These are phyloP conservation scores for Stenurella melanura DNA, from an alignment of 2,888 invertebrate species.

Conservation along the genomic window DNA sequence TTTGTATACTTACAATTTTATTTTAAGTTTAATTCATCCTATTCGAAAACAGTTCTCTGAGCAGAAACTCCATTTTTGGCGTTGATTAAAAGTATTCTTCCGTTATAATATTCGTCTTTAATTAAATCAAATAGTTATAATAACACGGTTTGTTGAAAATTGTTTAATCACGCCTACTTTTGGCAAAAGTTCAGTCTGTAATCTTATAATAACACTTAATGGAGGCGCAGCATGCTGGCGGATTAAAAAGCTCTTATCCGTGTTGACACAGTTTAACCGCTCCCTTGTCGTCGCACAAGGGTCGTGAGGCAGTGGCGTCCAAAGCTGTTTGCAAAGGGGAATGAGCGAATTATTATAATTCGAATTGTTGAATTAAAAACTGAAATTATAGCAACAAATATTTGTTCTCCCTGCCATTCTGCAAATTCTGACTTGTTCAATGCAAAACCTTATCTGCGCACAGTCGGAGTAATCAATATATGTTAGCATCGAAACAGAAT, in stretches of 20 bases:
- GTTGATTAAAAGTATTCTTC: too few relatives aligned
- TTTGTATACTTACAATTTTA: too few relatives aligned
- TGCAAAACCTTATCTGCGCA: too few relatives aligned
- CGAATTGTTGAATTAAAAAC: background rate
- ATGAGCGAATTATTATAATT: background rate
- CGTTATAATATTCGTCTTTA: background rate
- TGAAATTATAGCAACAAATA: conserved; percentile 6
- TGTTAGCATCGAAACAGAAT: too few relatives aligned
- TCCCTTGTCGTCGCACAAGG: background rate
- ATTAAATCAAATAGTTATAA: background rate
- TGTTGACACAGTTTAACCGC: conserved; percentile 39
- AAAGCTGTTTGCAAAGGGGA: conserved; percentile 1
- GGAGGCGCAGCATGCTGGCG: conserved; percentile 16
- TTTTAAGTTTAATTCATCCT: too few relatives aligned
- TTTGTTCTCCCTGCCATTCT: background rate
- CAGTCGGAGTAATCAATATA: too few relatives aligned
- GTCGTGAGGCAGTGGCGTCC: background rate
- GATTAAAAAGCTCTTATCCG: conserved; percentile 35
- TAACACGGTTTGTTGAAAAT: background rate
- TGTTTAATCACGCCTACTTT: conserved; percentile 17
- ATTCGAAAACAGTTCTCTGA: too few relatives aligned
- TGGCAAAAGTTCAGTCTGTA: conserved; percentile 28
- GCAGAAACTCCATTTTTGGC: too few relatives aligned
- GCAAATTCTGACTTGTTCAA: background rate
- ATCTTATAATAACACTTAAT: conserved; percentile 50